Percentiles rank a stretch among this genome's conserved stretches.
These are phyloP conservation scores for Platanista minor DNA, from an alignment of 2,113 vertebrate species.

Conservation along the genomic window DNA sequence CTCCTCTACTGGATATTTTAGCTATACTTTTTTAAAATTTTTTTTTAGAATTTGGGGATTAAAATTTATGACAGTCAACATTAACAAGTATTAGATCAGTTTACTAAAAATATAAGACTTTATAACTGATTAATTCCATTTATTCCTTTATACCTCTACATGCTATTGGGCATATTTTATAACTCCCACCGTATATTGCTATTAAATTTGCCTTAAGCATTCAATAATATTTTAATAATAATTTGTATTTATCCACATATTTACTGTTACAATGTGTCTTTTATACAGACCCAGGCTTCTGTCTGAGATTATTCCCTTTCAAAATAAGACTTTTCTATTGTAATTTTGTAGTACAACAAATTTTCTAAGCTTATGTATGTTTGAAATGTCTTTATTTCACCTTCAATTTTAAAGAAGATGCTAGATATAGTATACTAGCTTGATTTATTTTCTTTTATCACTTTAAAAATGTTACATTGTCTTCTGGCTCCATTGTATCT, in stretches of 20 bases:
- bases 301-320: background rate
- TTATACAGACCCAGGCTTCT: background rate
- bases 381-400: background rate
- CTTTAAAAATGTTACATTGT: background rate
- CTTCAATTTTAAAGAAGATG: background rate
- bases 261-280: background rate
- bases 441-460: background rate
- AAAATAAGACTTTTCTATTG: background rate
- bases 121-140: background rate
- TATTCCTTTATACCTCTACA: background rate
- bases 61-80: background rate
- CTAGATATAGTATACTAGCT: background rate
- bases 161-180: background rate
- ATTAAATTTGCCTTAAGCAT: background rate
- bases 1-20: background rate
- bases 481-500: background rate
- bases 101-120: background rate
- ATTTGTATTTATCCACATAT: background rate
- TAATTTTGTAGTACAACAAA: background rate
- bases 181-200: background rate
- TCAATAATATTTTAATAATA: background rate
- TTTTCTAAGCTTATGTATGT: background rate
- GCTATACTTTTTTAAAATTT: background rate
- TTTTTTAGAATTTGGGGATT: background rate
- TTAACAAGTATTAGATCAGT: background rate